phyloP scores from a whole-genome alignment of 2,797 vertebrate genomes.

The Zalophus californianus region DNA sequence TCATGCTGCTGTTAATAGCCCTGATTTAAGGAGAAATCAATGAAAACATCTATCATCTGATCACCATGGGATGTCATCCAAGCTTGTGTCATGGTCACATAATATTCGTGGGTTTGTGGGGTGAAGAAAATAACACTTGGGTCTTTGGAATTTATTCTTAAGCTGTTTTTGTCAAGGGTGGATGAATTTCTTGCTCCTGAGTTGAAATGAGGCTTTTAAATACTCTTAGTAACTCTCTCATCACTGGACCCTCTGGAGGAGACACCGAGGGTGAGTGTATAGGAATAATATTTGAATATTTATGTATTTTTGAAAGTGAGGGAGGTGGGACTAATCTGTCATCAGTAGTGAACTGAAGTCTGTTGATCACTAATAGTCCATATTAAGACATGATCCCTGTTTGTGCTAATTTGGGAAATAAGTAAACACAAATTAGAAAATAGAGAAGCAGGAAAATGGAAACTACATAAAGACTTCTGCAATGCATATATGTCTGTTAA shows the following conservation, averaged over 20 bases:
- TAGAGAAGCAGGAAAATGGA: slow-evolving; percentile 22
- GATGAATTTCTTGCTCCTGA: slow-evolving; percentile 53
- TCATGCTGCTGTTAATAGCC: slow-evolving; percentile 35
- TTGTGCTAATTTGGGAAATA: not conserved
- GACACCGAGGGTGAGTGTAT: slow-evolving; percentile 71
- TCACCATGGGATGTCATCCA: slow-evolving; percentile 56
- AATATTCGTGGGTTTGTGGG: slow-evolving; percentile 57
- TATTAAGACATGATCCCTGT: not conserved
- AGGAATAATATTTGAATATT: slow-evolving; percentile 41
- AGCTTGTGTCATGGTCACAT: slow-evolving; percentile 49
- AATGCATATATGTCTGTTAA: not conserved
- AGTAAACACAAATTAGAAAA: slow-evolving; percentile 45
- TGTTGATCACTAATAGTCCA: not conserved
- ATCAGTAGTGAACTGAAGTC: not conserved
- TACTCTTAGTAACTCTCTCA: slow-evolving; percentile 45
- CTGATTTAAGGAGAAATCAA: slow-evolving; percentile 66
- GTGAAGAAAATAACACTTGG: slow-evolving; percentile 61
- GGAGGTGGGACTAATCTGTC: not conserved
- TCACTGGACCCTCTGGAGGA: slow-evolving; percentile 50
- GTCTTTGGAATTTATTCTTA: slow-evolving; percentile 54
- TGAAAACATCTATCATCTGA: slow-evolving; percentile 67
- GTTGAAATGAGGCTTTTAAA: slow-evolving; percentile 61
- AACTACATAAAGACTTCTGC: slow-evolving; percentile 18
- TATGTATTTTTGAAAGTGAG: not conserved
- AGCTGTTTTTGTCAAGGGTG: slow-evolving; percentile 58